phyloP scores from a whole-genome alignment of 2,797 vertebrate species.

The Phalanger gymnotis region DNA sequence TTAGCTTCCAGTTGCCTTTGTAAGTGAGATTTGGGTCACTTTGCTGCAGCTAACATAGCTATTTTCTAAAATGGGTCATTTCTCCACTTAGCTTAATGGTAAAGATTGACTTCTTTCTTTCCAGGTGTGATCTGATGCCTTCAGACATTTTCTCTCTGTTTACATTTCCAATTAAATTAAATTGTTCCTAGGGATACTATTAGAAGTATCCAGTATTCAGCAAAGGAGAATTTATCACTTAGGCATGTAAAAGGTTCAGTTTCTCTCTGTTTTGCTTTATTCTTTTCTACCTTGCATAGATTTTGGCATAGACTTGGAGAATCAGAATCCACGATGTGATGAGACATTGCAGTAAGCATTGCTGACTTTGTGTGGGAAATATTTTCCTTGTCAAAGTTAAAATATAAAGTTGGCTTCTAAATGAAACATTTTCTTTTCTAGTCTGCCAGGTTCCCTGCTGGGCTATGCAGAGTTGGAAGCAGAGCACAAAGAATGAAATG shows the following conservation, averaged over 20 bases:
- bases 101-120: slow-evolving; percentile 67
- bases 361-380: background rate
- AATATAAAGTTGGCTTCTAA: background rate
- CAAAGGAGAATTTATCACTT: slow-evolving; percentile 48
- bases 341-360: background rate
- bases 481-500: slow-evolving; percentile 50
- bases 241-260: slow-evolving; percentile 19
- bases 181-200: slow-evolving; percentile 68
- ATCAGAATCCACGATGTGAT: background rate
- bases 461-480: slow-evolving; percentile 34
- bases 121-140: slow-evolving; percentile 73
- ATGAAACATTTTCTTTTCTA: slow-evolving; percentile 21
- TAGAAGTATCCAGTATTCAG: slow-evolving; percentile 61
- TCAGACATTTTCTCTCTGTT: slow-evolving; percentile 63
- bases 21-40: slow-evolving; percentile 49
- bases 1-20: background rate
- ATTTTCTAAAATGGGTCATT: slow-evolving; percentile 56
- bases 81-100: slow-evolving; percentile 68
- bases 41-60: slow-evolving; percentile 50
- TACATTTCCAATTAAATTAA: slow-evolving; percentile 71
- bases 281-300: slow-evolving; percentile 43
- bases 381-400: background rate
- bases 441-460: background rate
- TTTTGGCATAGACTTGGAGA: background rate
- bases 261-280: slow-evolving; percentile 14